These are phyloP conservation scores for Protaetia brevitarsis DNA, from an alignment of 1,140 invertebrate species.

Conservation along the genomic window DNA sequence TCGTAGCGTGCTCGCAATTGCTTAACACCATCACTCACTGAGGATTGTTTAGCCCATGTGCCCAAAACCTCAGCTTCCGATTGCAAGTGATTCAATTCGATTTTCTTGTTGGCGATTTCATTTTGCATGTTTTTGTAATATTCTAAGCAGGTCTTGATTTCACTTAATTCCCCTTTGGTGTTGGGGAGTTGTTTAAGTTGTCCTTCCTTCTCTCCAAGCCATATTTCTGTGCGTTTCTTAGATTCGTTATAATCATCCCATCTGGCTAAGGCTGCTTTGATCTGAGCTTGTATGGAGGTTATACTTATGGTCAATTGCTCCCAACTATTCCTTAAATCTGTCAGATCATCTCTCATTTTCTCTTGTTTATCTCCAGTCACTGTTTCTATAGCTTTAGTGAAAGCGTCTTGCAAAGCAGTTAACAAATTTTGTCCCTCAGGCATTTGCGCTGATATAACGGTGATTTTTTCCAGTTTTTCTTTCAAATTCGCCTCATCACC, in stretches of 20 bases:
- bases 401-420: conserved; percentile 74
- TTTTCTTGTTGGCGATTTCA: conserved; percentile 70
- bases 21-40: conserved; percentile 59
- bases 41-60: conserved; percentile 64
- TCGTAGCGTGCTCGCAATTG: conserved; percentile 65
- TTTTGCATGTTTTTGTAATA: conserved; percentile 75
- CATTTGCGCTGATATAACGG: conserved; percentile 68
- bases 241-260: conserved; percentile 80
- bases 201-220: conserved; percentile 67
- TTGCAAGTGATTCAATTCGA: conserved; percentile 68
- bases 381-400: conserved; percentile 79
- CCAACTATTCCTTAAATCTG: conserved; percentile 73
- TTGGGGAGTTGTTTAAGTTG: conserved; percentile 60
- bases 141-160: conserved; percentile 87
- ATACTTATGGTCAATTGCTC: conserved; percentile 79
- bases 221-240: conserved; percentile 64
- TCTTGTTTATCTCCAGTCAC: conserved; percentile 78
- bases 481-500: conserved; percentile 75
- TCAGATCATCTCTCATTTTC: conserved; percentile 68
- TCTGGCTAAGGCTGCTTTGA: conserved; percentile 71
- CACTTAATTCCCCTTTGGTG: conserved; percentile 78
- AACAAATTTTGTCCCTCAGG: conserved; percentile 85
- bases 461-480: conserved; percentile 79
- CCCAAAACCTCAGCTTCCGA: conserved; percentile 70
- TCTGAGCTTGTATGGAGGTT: conserved; percentile 70